phyloP scores from a whole-genome alignment of 2,113 vertebrate species.

The Scomber colias region DNA sequence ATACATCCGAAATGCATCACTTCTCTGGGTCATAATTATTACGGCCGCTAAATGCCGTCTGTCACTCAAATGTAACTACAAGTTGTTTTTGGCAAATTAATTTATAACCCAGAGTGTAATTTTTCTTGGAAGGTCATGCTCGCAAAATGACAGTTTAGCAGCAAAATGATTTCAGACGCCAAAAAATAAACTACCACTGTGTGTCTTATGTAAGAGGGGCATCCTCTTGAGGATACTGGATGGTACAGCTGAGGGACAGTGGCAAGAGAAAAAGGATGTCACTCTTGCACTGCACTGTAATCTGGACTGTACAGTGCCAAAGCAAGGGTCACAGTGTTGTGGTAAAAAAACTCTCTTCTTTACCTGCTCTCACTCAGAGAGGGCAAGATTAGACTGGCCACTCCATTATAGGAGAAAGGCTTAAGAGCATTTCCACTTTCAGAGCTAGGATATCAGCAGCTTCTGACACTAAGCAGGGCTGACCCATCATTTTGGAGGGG shows the following conservation, averaged over 20 bases:
- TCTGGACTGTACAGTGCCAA: constrained; percentile 52
- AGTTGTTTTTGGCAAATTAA: no score
- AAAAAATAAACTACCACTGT: constrained; percentile 51
- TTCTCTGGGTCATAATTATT: no score
- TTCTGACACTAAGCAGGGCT: constrained; percentile 80
- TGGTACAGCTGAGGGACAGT: constrained; percentile 36
- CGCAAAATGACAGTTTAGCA: background rate
- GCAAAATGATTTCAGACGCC: constrained; percentile 5
- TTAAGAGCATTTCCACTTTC: constrained; percentile 80
- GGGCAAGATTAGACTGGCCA: constrained; percentile 76
- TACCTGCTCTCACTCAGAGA: constrained; percentile 69
- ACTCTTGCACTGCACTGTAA: constrained; percentile 51
- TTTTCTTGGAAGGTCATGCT: no score
- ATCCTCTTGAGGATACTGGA: constrained; percentile 47
- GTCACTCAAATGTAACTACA: no score
- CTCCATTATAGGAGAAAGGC: constrained; percentile 74
- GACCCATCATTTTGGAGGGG: constrained; percentile 77
- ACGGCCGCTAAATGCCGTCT: no score
- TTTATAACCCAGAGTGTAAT: no score
- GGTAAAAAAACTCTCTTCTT: constrained; percentile 60
- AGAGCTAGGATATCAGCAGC: constrained; percentile 77
- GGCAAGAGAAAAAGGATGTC: constrained; percentile 10
- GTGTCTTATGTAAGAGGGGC: constrained; percentile 39
- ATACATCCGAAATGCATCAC: no score
- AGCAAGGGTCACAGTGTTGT: constrained; percentile 68